Evolutionary conservation across 2,888 invertebrate genomes (phyloP).

Genomic region (Trichopria drosophilae): DNA sequence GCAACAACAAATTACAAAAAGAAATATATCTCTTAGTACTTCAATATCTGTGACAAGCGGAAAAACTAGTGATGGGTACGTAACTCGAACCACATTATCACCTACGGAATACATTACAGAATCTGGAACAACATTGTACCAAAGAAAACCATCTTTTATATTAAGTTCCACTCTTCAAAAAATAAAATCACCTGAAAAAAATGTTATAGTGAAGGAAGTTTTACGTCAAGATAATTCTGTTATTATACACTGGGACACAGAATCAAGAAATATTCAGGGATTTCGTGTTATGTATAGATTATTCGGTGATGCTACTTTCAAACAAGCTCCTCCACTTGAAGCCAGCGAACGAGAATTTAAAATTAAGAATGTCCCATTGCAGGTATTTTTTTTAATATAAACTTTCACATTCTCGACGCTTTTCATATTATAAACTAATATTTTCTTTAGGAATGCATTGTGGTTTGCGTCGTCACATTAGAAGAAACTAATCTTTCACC

Average conservation of each 20-base stretch:
- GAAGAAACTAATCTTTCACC: slow-evolving; percentile 88
- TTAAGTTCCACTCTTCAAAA: slow-evolving; percentile 69
- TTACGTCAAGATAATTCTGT: slow-evolving; percentile 84
- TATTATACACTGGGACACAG: slow-evolving; percentile 87
- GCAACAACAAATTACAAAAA: too few relatives aligned
- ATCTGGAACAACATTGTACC: slow-evolving; percentile 46
- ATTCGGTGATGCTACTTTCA: slow-evolving; percentile 87
- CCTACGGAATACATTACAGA: slow-evolving; percentile 37
- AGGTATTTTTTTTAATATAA: slow-evolving; percentile 62
- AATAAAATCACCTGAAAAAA: slow-evolving; percentile 70
- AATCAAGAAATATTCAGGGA: slow-evolving; percentile 57
- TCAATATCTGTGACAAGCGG: too few relatives aligned
- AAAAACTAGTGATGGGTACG: slow-evolving; percentile 52
- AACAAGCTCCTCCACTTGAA: slow-evolving; percentile 86
- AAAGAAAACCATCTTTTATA: slow-evolving; percentile 70
- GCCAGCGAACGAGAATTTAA: slow-evolving; percentile 89
- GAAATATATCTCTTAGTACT: too few relatives aligned
- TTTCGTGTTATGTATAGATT: slow-evolving; percentile 86
- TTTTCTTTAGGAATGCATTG: slow-evolving; percentile 77
- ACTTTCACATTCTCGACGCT: neutral
- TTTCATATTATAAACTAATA: neutral
- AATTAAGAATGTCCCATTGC: slow-evolving; percentile 88
- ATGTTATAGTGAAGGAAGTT: slow-evolving; percentile 84
- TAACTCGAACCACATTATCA: slow-evolving; percentile 49
- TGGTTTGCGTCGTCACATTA: slow-evolving; percentile 88